Conservation (phyloP, 1,140 invertebrate species). For the Scaptomyza graminum region DNA sequence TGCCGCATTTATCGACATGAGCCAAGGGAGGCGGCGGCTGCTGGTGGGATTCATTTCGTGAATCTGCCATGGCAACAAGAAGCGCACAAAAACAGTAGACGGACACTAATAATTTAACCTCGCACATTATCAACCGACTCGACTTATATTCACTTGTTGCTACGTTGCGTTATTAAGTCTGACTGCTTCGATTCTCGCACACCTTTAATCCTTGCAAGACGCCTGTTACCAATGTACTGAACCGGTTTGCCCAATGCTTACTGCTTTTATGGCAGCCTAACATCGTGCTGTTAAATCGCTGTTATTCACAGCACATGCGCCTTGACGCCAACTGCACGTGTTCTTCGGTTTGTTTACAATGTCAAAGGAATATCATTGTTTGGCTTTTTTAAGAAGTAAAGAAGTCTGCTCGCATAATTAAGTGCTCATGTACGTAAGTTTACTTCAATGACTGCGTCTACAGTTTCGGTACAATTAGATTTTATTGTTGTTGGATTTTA, state of each 20-base stretch:
- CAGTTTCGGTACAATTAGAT: no score
- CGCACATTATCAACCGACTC: not conserved
- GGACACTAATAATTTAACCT: conserved; percentile 10
- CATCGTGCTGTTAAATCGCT: conserved; percentile 39
- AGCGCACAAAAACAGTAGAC: conserved; percentile 9
- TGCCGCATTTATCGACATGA: conserved; percentile 58
- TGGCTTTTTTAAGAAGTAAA: not conserved
- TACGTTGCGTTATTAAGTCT: conserved; percentile 16
- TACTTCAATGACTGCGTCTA: not conserved
- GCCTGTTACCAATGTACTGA: conserved; percentile 46
- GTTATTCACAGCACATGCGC: conserved; percentile 55
- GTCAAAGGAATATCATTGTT: not conserved
- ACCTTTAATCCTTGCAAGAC: conserved; percentile 10
- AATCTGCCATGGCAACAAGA: conserved; percentile 16
- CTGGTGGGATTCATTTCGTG: conserved; percentile 27
- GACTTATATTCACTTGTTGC: conserved; percentile 60
- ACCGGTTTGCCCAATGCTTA: not conserved
- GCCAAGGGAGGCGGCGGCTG: conserved; percentile 24
- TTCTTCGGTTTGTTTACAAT: conserved; percentile 55
- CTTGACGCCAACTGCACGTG: conserved; percentile 43
- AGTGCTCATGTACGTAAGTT: not conserved
- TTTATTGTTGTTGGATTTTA: no score
- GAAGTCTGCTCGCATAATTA: conserved; percentile 1
- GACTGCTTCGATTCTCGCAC: not conserved
- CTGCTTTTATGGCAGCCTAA: conserved; percentile 44